A percentile compares a stretch with the other conserved stretches of the same genome.
These are phyloP conservation scores for Passerina amoena DNA, from an alignment of 2,113 vertebrate genomes.

Conservation along the genomic window DNA sequence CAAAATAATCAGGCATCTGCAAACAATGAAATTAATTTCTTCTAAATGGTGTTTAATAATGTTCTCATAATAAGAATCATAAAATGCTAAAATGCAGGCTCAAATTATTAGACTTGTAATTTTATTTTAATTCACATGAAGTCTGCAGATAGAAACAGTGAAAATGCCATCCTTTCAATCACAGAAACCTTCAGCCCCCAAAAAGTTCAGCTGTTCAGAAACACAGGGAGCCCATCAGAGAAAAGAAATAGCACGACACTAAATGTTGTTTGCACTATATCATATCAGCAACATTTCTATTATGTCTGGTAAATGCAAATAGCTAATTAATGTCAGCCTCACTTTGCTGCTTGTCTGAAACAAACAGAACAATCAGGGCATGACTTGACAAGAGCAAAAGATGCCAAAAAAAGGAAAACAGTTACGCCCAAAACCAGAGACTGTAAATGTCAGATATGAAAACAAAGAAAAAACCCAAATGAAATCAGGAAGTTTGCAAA, in stretches of 20 bases:
- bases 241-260: not conserved
- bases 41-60: not conserved
- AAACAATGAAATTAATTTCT: not conserved
- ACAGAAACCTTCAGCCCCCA: not conserved
- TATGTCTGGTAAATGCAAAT: not conserved
- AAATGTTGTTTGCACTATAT: not conserved
- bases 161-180: not conserved
- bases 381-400: not conserved
- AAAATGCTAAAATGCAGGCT: not conserved
- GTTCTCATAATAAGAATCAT: not conserved
- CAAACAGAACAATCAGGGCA: not conserved
- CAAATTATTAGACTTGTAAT: not conserved
- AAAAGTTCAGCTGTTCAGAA: not conserved
- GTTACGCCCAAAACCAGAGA: not conserved
- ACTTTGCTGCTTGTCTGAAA: not conserved
- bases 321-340: conserved; percentile 16
- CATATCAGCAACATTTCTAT: not conserved
- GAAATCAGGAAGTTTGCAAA: not conserved
- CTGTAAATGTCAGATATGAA: not conserved
- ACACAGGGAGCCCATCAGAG: not conserved
- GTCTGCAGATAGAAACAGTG: not conserved
- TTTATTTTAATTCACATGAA: not conserved
- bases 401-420: not conserved
- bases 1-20: not conserved
- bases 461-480: not conserved